A percentile compares a stretch with the other conserved stretches of the same genome.
Conservation (phyloP, 1,140 invertebrate genomes). For the Lepidurus packardi region DNA sequence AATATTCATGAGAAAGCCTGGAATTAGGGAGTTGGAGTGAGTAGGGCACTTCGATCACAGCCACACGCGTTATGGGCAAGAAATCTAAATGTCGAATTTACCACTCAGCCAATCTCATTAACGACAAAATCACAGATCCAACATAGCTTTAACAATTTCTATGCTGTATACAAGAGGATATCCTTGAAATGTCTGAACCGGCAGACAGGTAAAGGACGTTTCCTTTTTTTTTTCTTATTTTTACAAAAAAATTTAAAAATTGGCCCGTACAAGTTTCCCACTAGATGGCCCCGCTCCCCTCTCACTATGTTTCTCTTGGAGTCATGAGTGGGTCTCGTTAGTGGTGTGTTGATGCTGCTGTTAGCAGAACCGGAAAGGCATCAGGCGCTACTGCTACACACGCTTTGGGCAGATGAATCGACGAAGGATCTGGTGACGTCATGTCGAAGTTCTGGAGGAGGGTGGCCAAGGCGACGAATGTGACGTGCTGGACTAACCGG, state of each 20-base stretch:
- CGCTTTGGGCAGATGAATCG: slow-evolving; percentile 31
- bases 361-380: slow-evolving; percentile 28
- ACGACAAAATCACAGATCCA: slow-evolving; percentile 3
- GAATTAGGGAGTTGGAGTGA: not conserved
- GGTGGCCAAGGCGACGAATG: slow-evolving; percentile 64
- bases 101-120: not conserved
- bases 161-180: not conserved
- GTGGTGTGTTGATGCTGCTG: not conserved
- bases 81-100: not conserved
- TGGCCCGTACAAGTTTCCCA: not conserved
- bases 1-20: not conserved
- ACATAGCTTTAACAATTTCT: not conserved
- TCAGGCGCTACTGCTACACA: slow-evolving; percentile 35
- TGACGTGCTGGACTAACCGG: slow-evolving; percentile 68
- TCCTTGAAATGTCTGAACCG: not conserved
- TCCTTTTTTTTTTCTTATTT: not conserved
- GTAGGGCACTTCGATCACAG: slow-evolving; percentile 6
- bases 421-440: slow-evolving; percentile 25
- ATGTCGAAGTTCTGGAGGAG: slow-evolving; percentile 69
- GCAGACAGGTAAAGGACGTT: not conserved
- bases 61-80: not conserved
- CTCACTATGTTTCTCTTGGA: not conserved
- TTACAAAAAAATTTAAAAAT: not conserved
- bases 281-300: not conserved
- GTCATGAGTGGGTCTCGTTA: not conserved